Percentiles rank a stretch among this genome's conserved stretches.
Evolutionary conservation across 2,113 vertebrate species (phyloP).

Genomic region (Mesoclemmys tuberculata): DNA sequence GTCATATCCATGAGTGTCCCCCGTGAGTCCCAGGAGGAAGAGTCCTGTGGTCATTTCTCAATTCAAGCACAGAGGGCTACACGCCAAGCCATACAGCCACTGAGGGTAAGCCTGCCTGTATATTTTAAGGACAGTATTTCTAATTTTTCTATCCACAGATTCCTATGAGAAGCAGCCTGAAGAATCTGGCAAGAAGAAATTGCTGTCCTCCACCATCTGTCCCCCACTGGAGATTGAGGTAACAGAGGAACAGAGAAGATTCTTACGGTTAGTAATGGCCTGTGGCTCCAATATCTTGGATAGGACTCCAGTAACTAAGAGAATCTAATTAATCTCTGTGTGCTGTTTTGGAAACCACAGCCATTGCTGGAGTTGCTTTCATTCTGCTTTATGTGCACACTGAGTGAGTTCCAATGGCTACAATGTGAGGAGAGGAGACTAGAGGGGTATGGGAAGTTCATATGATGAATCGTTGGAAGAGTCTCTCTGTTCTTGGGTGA

Average conservation of each 20-base stretch:
- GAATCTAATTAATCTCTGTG: background rate
- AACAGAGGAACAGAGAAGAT: constrained; percentile 89
- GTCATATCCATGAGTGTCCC: constrained; percentile 56
- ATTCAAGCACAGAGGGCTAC: constrained; percentile 33
- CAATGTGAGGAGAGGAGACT: background rate
- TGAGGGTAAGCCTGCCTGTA: constrained; percentile 50
- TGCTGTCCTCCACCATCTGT: constrained; percentile 86
- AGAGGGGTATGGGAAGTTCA: background rate
- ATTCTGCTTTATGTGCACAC: background rate
- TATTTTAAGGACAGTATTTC: constrained; percentile 40
- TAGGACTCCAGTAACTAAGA: background rate
- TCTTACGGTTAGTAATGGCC: constrained; percentile 83
- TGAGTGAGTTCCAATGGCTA: background rate
- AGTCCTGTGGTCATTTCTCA: constrained; percentile 61
- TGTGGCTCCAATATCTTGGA: background rate
- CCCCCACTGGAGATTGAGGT: constrained; percentile 90
- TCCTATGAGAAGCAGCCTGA: constrained; percentile 88
- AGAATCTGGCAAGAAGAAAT: constrained; percentile 80
- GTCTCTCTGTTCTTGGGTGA: constrained; percentile 9
- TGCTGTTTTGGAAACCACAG: background rate
- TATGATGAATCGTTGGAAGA: constrained; percentile 5
- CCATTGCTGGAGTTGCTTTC: background rate
- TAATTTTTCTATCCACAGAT: constrained; percentile 80
- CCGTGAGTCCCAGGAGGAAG: constrained; percentile 51
- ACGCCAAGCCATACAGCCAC: constrained; percentile 49